A percentile compares a stretch with the other conserved stretches of the same genome.
Evolutionary conservation across 2,888 invertebrate genomes (phyloP).

Genomic region (Sarcophaga carnaria): DNA sequence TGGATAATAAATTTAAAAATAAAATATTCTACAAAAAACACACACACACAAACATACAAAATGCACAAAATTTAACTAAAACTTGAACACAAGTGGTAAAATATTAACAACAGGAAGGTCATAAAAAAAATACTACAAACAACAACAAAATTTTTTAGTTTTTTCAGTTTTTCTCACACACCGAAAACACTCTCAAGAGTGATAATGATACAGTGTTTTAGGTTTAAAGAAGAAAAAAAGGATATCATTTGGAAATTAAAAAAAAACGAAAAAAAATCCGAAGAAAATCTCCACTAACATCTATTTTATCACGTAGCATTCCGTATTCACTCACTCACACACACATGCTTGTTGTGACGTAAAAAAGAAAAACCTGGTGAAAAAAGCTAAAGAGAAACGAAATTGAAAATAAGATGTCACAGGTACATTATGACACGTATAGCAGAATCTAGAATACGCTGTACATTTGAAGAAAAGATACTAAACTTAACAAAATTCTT

Average conservation of each 20-base stretch:
- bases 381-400: constrained; percentile 31
- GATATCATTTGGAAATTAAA: background rate
- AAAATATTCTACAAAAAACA: constrained; percentile 25
- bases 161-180: too few relatives aligned
- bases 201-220: constrained; percentile 48
- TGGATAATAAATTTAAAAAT: constrained; percentile 57
- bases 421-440: constrained; percentile 48
- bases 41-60: constrained; percentile 20
- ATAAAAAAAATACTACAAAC: constrained; percentile 61
- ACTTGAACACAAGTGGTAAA: background rate
- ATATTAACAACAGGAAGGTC: constrained; percentile 55
- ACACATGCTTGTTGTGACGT: constrained; percentile 4
- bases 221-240: constrained; percentile 11
- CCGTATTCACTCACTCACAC: background rate
- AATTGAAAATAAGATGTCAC: background rate
- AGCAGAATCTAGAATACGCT: background rate
- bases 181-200: constrained; percentile 49
- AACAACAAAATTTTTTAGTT: constrained; percentile 1
- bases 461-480: background rate
- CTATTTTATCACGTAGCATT: constrained; percentile 31
- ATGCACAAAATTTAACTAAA: constrained; percentile 28
- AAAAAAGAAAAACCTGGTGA: constrained; percentile 15
- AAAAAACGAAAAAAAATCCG: background rate
- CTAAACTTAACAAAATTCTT: too few relatives aligned
- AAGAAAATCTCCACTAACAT: constrained; percentile 27